Evolutionary conservation across 2,113 vertebrate genomes (phyloP), one percentile per base, ranked within the genome.

Genomic region (Rhodinocichla rosea): DNA sequence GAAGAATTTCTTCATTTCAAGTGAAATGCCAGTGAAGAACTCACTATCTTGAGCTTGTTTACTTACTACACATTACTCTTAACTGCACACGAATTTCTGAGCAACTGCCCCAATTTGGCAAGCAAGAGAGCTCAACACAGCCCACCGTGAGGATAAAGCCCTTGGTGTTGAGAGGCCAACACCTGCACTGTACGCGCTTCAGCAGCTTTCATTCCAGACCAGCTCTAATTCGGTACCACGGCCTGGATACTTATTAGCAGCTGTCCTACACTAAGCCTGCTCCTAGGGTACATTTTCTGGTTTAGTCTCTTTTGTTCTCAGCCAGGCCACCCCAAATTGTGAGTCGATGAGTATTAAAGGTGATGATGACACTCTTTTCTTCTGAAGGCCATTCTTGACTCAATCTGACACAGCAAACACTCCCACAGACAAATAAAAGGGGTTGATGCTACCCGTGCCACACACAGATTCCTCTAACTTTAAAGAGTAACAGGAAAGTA

Each of bases 161-260:
- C 47, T 39, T 15, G 7, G 11, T 84, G 33, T 7, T 55, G 68
- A 55, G 40, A 68, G 56, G 15, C 24, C n/a, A 47, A 18, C n/a
- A 76, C 20, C 28, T n/a, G 35, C 14, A n/a, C 3, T 12, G 42
- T 1, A 28, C 0, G 0, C 19, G 37, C 49, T 87, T 37, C 87
- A 83, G 52, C 78, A 79, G 53, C 57, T 52, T 88, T 79, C 69
- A 35, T 22, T 35, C 73, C 49, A 79, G 28, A 49, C 17, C 28
- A 44, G 35, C 49, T 73, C 10, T 65, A 64, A 77, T 65, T 80
- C 49, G 2, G 49, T 67, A 62, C 64, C 67, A 62, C 2, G 30
- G 35, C 55, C 44, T 42, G 28, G 83, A 64, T 5, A 15, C 17
- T 80, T 53, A 79, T 69, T 53, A 79, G 45, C 70, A 93, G 65